These are phyloP conservation scores for Mormyrus lacerda DNA, from an alignment of 2,113 vertebrate species.

Conservation along the genomic window DNA sequence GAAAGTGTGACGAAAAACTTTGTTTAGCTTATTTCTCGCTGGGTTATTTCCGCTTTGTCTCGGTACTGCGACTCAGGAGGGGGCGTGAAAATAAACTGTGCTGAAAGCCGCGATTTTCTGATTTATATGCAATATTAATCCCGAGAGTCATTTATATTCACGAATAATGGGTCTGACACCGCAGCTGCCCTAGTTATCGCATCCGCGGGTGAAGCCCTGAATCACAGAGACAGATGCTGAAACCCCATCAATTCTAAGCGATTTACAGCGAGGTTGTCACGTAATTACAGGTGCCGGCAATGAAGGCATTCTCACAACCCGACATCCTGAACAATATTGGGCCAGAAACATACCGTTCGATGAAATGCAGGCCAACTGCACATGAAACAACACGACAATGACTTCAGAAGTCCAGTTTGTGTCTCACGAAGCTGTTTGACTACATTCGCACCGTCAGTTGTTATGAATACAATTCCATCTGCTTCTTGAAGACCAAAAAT, in stretches of 20 bases:
- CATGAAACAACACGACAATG: not conserved
- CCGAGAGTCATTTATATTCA: slow-evolving; percentile 1
- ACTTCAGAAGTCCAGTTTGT: not conserved
- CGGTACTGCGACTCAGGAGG: not conserved
- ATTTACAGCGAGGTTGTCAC: not conserved
- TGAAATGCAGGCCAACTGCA: not conserved
- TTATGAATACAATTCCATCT: not conserved
- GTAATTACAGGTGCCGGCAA: not conserved
- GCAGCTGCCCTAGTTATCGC: slow-evolving; percentile 5
- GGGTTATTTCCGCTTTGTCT: not conserved
- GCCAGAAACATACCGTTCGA: not conserved
- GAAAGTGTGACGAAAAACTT: not conserved
- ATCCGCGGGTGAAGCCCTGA: not conserved
- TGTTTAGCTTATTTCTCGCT: not conserved
- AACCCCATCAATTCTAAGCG: not conserved
- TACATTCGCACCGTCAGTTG: not conserved
- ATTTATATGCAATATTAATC: slow-evolving; percentile 13
- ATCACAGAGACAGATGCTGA: slow-evolving; percentile 8
- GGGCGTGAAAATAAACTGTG: not conserved
- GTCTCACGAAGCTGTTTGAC: not conserved
- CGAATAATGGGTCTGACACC: not conserved
- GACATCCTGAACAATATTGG: not conserved
- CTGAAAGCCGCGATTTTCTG: not conserved
- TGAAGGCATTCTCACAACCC: not conserved
- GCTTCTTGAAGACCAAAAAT: not conserved